Evolutionary conservation across 2,113 vertebrate genomes (phyloP).

Genomic region (Notothenia rossii): DNA sequence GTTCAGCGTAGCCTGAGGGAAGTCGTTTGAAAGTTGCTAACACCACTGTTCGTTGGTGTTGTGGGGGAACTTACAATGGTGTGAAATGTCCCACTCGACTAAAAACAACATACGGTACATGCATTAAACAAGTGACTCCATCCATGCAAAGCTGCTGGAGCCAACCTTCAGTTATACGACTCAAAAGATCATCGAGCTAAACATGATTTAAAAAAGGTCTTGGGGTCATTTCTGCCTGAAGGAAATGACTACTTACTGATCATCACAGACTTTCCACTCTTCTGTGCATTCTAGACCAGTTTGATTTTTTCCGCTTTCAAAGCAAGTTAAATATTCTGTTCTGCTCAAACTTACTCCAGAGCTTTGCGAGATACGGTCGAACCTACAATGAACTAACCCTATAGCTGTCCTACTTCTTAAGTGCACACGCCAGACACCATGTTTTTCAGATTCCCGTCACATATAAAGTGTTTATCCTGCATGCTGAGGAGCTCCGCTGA

Average conservation of each 20-base stretch:
- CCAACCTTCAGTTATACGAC: background rate
- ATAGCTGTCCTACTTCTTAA: background rate
- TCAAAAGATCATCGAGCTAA: background rate
- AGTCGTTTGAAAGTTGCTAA: conserved; percentile 64
- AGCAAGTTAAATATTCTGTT: background rate
- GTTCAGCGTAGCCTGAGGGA: conserved; percentile 57
- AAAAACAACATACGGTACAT: conserved; percentile 1
- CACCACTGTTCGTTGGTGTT: conserved; percentile 39
- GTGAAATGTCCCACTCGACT: conserved; percentile 15
- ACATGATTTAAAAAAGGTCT: background rate
- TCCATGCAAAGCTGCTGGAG: background rate
- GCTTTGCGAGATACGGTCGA: too few relatives aligned
- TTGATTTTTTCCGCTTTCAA: background rate
- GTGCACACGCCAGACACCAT: background rate
- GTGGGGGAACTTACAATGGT: conserved; percentile 15
- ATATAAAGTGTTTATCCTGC: background rate
- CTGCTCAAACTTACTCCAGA: background rate
- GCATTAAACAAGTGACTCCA: background rate
- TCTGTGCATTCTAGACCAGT: background rate
- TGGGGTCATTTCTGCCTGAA: too few relatives aligned
- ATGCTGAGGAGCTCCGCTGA: background rate
- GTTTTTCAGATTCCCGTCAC: background rate
- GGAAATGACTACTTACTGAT: background rate
- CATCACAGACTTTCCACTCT: background rate
- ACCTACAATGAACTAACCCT: background rate